phyloP scores from a whole-genome alignment of 2,888 invertebrate species.

The Tipula lateralis region DNA sequence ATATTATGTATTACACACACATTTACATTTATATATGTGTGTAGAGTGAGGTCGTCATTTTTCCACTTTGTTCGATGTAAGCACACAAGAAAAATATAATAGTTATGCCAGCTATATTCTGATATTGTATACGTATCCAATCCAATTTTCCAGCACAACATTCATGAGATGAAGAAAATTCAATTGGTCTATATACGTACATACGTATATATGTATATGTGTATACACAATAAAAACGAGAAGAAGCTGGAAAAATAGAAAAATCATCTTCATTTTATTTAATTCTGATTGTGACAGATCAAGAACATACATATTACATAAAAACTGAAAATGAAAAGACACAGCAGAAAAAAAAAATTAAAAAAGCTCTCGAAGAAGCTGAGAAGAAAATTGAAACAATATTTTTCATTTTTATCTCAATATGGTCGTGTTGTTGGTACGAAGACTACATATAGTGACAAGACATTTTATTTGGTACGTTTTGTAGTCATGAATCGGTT shows the following conservation, averaged over 20 bases:
- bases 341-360: neutral
- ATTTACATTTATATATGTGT: too few relatives aligned
- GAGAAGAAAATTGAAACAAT: constrained; percentile 11
- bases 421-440: neutral
- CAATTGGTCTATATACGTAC: neutral
- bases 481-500: constrained; percentile 8
- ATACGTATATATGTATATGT: too few relatives aligned
- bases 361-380: neutral
- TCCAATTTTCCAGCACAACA: constrained; percentile 20
- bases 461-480: neutral
- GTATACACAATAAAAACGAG: neutral
- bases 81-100: neutral
- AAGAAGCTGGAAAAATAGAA: neutral
- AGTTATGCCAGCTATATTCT: neutral
- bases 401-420: constrained; percentile 5
- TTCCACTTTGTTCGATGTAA: neutral
- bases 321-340: neutral
- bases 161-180: neutral
- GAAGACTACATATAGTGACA: neutral
- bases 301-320: constrained; percentile 25
- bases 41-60: neutral
- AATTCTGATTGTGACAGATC: constrained; percentile 29
- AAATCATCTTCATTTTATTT: constrained; percentile 28
- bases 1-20: neutral
- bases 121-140: neutral